phyloP scores from a whole-genome alignment of 2,113 vertebrate genomes.

The Halcyon malimbica region DNA sequence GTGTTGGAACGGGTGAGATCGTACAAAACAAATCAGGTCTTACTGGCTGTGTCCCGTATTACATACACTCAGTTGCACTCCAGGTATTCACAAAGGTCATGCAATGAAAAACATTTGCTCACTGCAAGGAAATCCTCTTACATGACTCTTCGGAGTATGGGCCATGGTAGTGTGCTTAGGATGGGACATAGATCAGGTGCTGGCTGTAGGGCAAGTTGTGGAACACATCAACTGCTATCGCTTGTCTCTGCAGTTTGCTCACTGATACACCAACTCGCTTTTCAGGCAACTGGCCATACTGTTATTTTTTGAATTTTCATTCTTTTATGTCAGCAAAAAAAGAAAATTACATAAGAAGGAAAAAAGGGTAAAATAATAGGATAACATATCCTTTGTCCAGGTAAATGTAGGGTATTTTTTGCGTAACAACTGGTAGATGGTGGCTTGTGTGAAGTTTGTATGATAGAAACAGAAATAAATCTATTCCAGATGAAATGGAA shows the following conservation, averaged over 20 bases:
- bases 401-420: not conserved
- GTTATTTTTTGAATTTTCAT: not conserved
- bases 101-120: not conserved
- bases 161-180: rapidly evolving
- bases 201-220: not conserved
- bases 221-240: not conserved
- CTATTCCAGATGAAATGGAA: not conserved
- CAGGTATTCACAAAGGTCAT: not conserved
- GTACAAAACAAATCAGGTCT: not conserved
- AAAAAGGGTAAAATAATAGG: not conserved
- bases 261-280: not conserved
- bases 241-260: not conserved
- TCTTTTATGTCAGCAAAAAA: not conserved
- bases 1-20: not conserved
- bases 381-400: not conserved
- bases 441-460: not conserved
- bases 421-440: not conserved
- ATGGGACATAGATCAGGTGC: not conserved
- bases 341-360: not conserved
- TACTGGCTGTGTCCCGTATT: not conserved
- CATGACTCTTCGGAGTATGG: rapidly evolving
- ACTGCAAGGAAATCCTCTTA: not conserved
- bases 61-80: not conserved
- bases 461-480: not conserved
- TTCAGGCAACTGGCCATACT: not conserved